Base-by-base conservation (phyloP, 2,888 invertebrate species). In the Tineola bisselliella region DNA sequence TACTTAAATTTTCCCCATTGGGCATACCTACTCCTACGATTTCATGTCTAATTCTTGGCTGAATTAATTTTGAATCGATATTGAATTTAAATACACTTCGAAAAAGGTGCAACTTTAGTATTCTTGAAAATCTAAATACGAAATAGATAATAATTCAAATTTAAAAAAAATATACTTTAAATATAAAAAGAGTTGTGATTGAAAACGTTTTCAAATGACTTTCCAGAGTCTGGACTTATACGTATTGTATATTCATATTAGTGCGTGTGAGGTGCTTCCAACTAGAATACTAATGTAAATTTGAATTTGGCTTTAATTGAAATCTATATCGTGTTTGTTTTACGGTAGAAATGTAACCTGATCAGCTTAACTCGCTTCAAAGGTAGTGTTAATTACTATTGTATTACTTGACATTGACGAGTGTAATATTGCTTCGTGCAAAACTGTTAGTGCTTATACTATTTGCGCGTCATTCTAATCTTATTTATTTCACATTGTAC, bases 1-100 rank as follows among this genome's bases (percentile, higher is more conserved):
- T 68, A 71, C 69, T 72, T 70, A 70, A 74, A 72, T 67, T 54
- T 66, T 64, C 64, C 70, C 71, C 69, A 59, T 64, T 69, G 70
- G 72, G 69, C 66, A 67, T 61, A 63, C 3, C 17, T 61, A 63
- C 3, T 10, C 48, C 15, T 17, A 48, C 15, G 15, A 48, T 48
- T 3, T 13, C 10, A 13, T 38, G 38, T n/a, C 38, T 12, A n/a
- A 48, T 48, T 48, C 48, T 48, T 17, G 17, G 15, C n/a, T 5
- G 8, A 15, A 15, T 15, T n/a, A 15, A 48, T n/a, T 48, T 48
- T 17, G 2, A 48, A 38, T 38, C 38, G 3, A 10, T 12, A 6
- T 38, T 10, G 10, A 38, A 38, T 6, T n/a, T n/a, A 38, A 38
- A 38, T 38, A 25, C 2, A 25, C 25, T 25, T 25, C 25, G 6